These are phyloP conservation scores for Hypomesus transpacificus DNA, from an alignment of 2,113 vertebrate species.

Conservation along the genomic window DNA sequence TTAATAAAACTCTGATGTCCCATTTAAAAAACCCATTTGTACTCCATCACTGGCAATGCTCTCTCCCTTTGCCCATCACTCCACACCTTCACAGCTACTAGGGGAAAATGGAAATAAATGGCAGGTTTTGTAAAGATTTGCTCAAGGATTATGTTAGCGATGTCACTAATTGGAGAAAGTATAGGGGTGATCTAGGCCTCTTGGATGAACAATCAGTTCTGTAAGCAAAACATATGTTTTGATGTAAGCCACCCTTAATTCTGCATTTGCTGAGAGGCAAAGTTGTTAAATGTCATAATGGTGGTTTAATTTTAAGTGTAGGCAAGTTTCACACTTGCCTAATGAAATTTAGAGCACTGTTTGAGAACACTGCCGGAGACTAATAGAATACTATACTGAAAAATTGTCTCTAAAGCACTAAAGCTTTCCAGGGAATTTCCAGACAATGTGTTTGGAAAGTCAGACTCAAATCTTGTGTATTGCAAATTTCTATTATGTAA, in stretches of 20 bases:
- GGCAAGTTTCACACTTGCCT: conserved; percentile 5
- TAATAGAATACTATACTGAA: conserved; percentile 41
- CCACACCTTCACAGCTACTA: conserved; percentile 37
- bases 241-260: conserved; percentile 26
- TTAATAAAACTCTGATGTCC: conserved; percentile 71
- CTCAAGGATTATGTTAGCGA: conserved; percentile 13
- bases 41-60: conserved; percentile 40
- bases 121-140: conserved; percentile 35
- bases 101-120: conserved; percentile 35
- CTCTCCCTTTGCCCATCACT: conserved; percentile 21
- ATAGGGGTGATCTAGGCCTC: conserved; percentile 18
- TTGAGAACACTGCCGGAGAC: conserved; percentile 23
- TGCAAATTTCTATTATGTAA: not conserved
- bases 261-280: conserved; percentile 12
- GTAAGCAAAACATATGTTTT: conserved; percentile 13
- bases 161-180: conserved; percentile 18
- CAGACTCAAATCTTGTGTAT: conserved; percentile 4
- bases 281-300: conserved; percentile 27
- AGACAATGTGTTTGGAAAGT: conserved; percentile 6
- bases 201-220: conserved; percentile 5
- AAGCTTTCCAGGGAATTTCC: conserved; percentile 31
- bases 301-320: conserved; percentile 1
- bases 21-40: conserved; percentile 63
- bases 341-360: conserved; percentile 30
- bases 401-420: conserved; percentile 40